A percentile compares a stretch with the other conserved stretches of the same genome.
phyloP scores from a whole-genome alignment of 1,140 invertebrate species.

The Penaeus vannamei region DNA sequence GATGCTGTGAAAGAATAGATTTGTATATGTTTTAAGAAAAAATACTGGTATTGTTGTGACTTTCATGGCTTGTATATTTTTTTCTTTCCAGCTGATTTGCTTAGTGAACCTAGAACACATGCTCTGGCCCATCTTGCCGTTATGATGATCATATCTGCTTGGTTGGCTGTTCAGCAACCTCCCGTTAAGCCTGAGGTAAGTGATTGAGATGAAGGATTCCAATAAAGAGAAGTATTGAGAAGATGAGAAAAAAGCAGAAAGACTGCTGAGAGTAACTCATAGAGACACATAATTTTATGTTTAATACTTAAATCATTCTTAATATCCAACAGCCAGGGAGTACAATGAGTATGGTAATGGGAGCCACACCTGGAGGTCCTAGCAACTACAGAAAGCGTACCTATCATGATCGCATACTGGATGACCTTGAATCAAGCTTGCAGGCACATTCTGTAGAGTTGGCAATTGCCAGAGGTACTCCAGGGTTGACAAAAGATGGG shows the following conservation, averaged over 20 bases:
- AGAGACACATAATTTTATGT: too few species aligned
- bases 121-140: slow-evolving; percentile 50
- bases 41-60: background rate
- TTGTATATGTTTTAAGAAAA: too few species aligned
- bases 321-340: slow-evolving; percentile 37
- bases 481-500: slow-evolving; percentile 53
- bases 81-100: slow-evolving; percentile 45
- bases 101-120: slow-evolving; percentile 52
- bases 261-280: too few species aligned
- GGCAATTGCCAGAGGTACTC: slow-evolving; percentile 52
- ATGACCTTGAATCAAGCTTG: slow-evolving; percentile 50
- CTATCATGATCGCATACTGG: slow-evolving; percentile 56
- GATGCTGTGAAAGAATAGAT: too few species aligned
- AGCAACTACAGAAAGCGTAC: slow-evolving; percentile 24
- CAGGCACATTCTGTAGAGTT: slow-evolving; percentile 50
- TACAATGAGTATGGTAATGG: slow-evolving; percentile 1
- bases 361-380: background rate
- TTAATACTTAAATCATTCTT: too few species aligned
- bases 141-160: slow-evolving; percentile 56
- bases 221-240: too few species aligned
- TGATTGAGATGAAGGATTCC: too few species aligned
- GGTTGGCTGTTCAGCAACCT: slow-evolving; percentile 58
- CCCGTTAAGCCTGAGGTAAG: slow-evolving; percentile 50
- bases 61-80: background rate
- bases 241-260: too few species aligned